Conservation (phyloP, 2,113 vertebrate species). For the Piaya cayana region DNA sequence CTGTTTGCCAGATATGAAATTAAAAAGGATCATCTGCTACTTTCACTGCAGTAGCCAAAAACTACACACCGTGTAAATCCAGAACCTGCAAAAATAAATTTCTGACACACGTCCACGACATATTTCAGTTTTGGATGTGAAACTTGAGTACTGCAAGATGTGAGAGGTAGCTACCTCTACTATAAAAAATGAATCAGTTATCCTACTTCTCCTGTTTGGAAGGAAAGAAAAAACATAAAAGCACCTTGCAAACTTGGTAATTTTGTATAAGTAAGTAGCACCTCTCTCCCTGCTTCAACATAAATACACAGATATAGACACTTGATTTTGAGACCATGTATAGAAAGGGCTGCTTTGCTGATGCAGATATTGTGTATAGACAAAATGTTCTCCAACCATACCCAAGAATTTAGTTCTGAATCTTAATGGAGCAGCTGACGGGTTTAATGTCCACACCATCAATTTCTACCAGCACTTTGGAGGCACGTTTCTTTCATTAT, state of each 20-base stretch:
- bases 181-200: background rate
- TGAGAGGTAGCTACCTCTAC: background rate
- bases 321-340: background rate
- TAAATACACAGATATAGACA: background rate
- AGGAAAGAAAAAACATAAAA: background rate
- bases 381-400: background rate
- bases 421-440: background rate
- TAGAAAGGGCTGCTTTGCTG: background rate
- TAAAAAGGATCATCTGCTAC: background rate
- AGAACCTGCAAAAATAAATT: background rate
- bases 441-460: background rate
- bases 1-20: background rate
- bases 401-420: background rate
- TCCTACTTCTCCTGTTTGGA: background rate
- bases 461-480: background rate
- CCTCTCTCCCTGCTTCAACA: accelerated
- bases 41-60: background rate
- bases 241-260: background rate
- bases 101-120: background rate
- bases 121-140: background rate
- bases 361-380: too few species aligned
- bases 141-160: background rate
- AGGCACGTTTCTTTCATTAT: background rate
- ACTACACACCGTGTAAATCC: background rate
- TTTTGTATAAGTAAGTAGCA: background rate